A percentile compares a stretch with the other conserved stretches of the same genome.
Conservation (phyloP, 2,888 invertebrate species). For the Lepidocyrtinus sp. region DNA sequence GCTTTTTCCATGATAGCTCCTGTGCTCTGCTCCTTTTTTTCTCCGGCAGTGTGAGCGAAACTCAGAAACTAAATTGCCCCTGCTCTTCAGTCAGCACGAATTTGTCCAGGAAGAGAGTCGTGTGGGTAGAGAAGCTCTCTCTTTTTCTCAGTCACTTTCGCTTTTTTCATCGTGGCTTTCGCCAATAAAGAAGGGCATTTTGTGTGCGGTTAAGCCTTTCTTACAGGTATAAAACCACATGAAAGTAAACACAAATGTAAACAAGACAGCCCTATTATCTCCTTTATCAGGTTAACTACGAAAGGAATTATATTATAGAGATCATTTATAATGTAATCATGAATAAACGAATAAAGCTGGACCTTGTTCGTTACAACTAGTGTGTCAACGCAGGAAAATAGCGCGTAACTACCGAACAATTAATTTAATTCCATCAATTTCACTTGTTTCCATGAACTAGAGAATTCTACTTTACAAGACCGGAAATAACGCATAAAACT, state of each 20-base stretch:
- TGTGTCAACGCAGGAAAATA: too few species aligned
- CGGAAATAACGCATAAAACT: too few species aligned
- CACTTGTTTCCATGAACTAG: too few species aligned
- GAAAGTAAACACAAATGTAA: not conserved
- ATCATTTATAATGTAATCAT: too few species aligned
- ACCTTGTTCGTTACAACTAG: too few species aligned
- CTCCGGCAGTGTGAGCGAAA: not conserved
- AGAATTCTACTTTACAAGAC: too few species aligned
- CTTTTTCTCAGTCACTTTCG: not conserved
- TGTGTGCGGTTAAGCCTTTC: not conserved
- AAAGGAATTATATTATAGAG: too few species aligned
- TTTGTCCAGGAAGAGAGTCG: conserved; percentile 49
- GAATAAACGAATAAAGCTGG: too few species aligned
- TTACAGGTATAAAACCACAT: not conserved
- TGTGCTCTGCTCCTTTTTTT: not conserved
- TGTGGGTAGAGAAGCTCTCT: conserved; percentile 39
- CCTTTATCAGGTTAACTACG: too few species aligned
- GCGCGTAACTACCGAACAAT: too few species aligned
- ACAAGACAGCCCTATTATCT: not conserved
- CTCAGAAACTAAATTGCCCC: conserved; percentile 45
- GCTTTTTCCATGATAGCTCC: not conserved
- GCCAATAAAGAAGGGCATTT: not conserved
- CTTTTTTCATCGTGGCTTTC: too few species aligned
- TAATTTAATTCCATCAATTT: too few species aligned
- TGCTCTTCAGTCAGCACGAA: conserved; percentile 45